Conservation (phyloP, 2,113 vertebrate species). For the Euleptes europaea region DNA sequence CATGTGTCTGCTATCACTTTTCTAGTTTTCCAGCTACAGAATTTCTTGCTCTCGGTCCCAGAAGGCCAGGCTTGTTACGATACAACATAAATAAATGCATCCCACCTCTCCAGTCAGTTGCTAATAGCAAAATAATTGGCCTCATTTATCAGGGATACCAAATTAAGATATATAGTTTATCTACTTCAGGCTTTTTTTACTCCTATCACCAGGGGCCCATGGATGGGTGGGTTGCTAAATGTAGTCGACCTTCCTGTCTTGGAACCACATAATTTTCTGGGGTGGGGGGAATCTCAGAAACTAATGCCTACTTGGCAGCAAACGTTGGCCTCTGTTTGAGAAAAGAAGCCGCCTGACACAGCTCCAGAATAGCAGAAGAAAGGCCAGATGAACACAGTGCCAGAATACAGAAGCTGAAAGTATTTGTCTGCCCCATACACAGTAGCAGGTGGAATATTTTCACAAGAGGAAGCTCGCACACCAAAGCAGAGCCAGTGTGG, state of each 20-base stretch:
- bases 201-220: background rate
- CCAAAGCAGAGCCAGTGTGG: background rate
- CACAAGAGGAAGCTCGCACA: background rate
- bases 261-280: background rate
- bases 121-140: background rate
- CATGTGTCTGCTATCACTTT: background rate
- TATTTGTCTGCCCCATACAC: background rate
- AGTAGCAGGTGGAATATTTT: background rate
- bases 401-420: background rate
- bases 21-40: background rate
- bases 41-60: background rate
- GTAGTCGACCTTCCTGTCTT: background rate
- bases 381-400: background rate
- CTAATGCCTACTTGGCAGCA: background rate
- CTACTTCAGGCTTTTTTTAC: background rate
- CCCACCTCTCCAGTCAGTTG: background rate
- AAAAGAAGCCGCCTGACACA: background rate
- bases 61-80: background rate
- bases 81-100: background rate
- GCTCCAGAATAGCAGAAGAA: background rate
- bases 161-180: background rate
- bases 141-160: background rate
- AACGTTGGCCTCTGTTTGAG: background rate
- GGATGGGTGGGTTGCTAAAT: background rate
- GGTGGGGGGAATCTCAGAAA: background rate